Conservation (phyloP, 2,113 vertebrate genomes). For the Mesembrinibis cayennensis region DNA sequence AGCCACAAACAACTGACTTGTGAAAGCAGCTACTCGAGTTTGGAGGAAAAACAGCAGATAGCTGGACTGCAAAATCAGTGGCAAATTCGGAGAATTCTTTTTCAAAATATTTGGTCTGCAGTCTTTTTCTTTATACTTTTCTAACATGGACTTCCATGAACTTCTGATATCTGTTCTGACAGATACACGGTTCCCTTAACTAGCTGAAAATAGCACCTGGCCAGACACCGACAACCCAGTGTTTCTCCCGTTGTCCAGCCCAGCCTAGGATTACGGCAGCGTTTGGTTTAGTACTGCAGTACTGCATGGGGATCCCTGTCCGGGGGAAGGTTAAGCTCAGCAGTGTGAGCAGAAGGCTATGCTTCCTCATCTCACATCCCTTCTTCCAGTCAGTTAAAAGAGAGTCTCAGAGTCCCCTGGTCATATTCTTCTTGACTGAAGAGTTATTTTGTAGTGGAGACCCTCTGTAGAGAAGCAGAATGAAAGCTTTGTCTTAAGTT, state of each 20-base stretch:
- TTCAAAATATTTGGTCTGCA: background rate
- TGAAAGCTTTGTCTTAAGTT: background rate
- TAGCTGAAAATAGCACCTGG: background rate
- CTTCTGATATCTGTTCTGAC: background rate
- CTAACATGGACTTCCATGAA: background rate
- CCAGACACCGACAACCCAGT: rapidly evolving
- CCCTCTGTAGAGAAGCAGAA: background rate
- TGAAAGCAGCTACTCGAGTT: background rate
- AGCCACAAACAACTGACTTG: background rate
- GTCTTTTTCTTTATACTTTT: background rate
- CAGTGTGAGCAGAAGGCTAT: background rate
- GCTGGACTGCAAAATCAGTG: background rate
- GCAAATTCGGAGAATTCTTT: background rate
- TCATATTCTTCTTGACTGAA: background rate
- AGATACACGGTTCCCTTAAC: background rate
- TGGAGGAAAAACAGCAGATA: background rate
- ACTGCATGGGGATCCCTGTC: background rate
- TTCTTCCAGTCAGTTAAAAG: background rate
- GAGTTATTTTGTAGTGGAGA: background rate
- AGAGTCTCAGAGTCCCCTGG: background rate
- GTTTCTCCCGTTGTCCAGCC: background rate
- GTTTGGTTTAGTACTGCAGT: background rate
- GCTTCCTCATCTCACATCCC: background rate
- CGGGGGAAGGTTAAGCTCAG: background rate
- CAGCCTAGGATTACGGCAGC: background rate